phyloP scores from a whole-genome alignment of 64 coral and sea anemone genomes.

The Hydrozoanthus tunicans region DNA sequence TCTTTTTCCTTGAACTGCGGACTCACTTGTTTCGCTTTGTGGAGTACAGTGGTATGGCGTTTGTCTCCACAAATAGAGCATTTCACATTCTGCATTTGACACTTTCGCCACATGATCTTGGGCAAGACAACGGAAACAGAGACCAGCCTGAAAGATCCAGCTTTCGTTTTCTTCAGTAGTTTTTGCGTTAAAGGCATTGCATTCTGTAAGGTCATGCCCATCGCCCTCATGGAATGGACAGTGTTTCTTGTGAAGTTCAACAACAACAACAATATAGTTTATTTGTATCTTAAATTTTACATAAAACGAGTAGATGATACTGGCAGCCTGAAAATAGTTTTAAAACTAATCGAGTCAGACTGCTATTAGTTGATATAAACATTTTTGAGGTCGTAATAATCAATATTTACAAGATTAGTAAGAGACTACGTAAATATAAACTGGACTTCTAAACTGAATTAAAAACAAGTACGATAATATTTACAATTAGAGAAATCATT shows the following conservation, averaged over 20 bases:
- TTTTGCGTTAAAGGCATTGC: constrained; percentile 10
- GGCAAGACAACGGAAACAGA: background rate
- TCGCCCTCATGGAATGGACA: constrained; percentile 23
- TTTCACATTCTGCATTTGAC: background rate
- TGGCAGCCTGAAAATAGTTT: too few relatives aligned
- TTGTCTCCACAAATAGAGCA: constrained; percentile 22
- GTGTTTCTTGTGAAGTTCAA: background rate
- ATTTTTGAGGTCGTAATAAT: too few relatives aligned
- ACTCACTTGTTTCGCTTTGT: constrained; percentile 2
- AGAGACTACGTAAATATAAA: too few relatives aligned
- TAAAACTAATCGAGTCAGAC: too few relatives aligned
- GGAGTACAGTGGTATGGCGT: background rate
- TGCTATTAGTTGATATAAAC: too few relatives aligned
- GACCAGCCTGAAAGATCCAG: constrained; percentile 7
- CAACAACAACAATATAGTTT: too few relatives aligned
- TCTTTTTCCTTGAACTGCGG: background rate
- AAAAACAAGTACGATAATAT: too few relatives aligned
- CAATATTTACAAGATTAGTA: too few relatives aligned
- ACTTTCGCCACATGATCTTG: background rate
- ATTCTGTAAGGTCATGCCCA: background rate
- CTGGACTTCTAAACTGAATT: too few relatives aligned
- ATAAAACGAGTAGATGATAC: too few relatives aligned
- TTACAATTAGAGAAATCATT: too few relatives aligned
- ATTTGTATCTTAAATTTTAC: too few relatives aligned
- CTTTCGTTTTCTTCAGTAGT: background rate